Percentiles rank a stretch among this genome's conserved stretches.
Conservation (phyloP, 92 coral and sea anemone species). For the Meandrina meandrites region DNA sequence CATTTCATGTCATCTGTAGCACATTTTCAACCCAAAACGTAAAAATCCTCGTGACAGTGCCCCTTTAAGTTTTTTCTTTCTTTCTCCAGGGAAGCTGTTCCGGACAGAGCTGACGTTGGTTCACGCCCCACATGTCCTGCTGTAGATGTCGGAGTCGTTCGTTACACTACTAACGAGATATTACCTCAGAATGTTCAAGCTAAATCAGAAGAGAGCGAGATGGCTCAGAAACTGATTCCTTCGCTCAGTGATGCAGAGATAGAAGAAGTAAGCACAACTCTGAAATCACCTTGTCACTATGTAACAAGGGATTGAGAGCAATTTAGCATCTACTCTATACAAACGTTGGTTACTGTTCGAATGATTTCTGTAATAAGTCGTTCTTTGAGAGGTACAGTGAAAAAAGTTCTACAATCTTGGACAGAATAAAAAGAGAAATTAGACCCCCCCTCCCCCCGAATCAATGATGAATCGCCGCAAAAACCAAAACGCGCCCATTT, state of each 20-base stretch:
- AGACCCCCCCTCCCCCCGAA: too few relatives aligned
- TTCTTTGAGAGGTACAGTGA: too few relatives aligned
- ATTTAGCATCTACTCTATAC: not conserved
- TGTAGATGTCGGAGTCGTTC: constrained; percentile 87
- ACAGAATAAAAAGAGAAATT: too few relatives aligned
- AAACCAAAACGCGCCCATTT: too few relatives aligned
- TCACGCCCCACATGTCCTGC: constrained; percentile 59
- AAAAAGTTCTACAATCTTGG: too few relatives aligned
- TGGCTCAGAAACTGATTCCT: constrained; percentile 92
- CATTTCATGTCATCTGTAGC: too few relatives aligned
- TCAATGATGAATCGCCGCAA: too few relatives aligned
- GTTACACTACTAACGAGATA: constrained; percentile 77
- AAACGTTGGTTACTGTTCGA: not conserved
- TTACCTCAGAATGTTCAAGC: constrained; percentile 81
- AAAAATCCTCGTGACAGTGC: too few relatives aligned
- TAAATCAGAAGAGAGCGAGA: constrained; percentile 87
- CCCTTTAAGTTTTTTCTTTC: not conserved
- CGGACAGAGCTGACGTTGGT: constrained; percentile 53
- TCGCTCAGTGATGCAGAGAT: constrained; percentile 90
- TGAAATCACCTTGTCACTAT: too few relatives aligned
- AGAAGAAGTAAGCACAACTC: constrained; percentile 72
- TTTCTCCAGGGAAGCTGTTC: constrained; percentile 61
- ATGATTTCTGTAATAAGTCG: too few relatives aligned
- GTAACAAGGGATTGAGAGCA: too few relatives aligned
- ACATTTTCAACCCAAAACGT: too few relatives aligned